phyloP scores from a whole-genome alignment of 2,797 vertebrate species.

The Bradypodion ventrale region DNA sequence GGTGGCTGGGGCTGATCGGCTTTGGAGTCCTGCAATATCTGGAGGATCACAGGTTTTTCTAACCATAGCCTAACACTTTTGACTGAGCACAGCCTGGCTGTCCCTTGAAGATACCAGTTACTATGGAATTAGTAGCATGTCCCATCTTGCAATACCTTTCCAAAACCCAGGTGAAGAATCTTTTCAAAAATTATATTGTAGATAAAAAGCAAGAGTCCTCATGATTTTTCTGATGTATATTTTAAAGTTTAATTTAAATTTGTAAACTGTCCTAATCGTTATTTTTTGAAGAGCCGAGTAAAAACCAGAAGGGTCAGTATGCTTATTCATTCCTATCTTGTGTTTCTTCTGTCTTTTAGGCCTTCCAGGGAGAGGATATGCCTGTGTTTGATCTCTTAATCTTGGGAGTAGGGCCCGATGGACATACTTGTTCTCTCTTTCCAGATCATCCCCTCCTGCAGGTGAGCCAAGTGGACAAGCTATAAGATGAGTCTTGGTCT shows the following conservation, averaged over 20 bases:
- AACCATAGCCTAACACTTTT: neutral
- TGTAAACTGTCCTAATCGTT: neutral
- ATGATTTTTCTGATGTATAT: neutral
- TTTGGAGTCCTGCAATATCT: too few relatives aligned
- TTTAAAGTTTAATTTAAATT: neutral
- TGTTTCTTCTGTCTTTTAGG: conserved; percentile 65
- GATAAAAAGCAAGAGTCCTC: too few relatives aligned
- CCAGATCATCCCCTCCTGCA: conserved; percentile 89
- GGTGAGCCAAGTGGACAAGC: conserved; percentile 71
- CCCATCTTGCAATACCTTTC: neutral
- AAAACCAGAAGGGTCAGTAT: neutral
- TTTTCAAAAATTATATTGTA: too few relatives aligned
- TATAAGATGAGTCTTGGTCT: neutral
- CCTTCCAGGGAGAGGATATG: conserved; percentile 79
- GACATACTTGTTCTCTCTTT: conserved; percentile 94
- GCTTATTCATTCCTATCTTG: neutral
- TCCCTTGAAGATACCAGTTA: neutral
- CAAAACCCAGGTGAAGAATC: neutral
- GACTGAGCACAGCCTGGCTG: neutral
- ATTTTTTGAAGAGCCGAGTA: neutral
- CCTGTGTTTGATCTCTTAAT: conserved; percentile 89
- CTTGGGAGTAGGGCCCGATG: conserved; percentile 91
- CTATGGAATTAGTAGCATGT: neutral
- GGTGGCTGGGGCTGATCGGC: too few relatives aligned
- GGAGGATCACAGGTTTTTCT: neutral